Evolutionary conservation across 2,113 vertebrate species (phyloP).

Genomic region (Chitala chitala): DNA sequence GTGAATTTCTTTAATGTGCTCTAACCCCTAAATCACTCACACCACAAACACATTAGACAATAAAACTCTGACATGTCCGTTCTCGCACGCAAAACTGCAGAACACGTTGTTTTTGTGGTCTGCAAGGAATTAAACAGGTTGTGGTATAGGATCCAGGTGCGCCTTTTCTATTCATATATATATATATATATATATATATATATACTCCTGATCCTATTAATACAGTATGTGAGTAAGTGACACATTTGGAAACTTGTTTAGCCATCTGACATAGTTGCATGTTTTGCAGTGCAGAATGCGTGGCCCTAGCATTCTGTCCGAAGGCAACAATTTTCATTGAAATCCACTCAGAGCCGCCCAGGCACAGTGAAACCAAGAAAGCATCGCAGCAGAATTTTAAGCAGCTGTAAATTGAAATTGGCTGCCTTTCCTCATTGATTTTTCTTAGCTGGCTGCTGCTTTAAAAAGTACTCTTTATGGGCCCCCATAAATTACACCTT

Average conservation of each 20-base stretch:
- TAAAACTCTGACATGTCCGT: not conserved
- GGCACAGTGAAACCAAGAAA: conserved; percentile 8
- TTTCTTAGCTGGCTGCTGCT: conserved; percentile 22
- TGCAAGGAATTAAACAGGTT: not conserved
- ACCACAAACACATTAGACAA: not conserved
- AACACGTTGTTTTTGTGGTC: not conserved
- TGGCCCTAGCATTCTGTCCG: not conserved
- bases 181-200: not conserved
- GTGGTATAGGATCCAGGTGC: not conserved
- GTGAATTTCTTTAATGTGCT: not conserved
- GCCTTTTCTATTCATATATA: not conserved
- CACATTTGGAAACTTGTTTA: not conserved
- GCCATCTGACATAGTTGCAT: not conserved
- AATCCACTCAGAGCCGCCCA: not conserved
- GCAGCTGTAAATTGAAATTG: conserved; percentile 30
- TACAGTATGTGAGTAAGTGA: too few relatives aligned
- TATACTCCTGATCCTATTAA: not conserved
- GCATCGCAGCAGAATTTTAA: conserved; percentile 17
- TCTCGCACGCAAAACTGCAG: not conserved
- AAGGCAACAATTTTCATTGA: conserved; percentile 23
- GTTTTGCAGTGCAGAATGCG: too few relatives aligned
- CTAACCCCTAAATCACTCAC: not conserved
- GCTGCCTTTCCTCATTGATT: conserved; percentile 28
- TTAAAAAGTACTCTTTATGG: conserved; percentile 15
- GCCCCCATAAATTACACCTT: conserved; percentile 30